Evolutionary conservation across 2,113 vertebrate genomes (phyloP).

Genomic region (Nannospalax galili): DNA sequence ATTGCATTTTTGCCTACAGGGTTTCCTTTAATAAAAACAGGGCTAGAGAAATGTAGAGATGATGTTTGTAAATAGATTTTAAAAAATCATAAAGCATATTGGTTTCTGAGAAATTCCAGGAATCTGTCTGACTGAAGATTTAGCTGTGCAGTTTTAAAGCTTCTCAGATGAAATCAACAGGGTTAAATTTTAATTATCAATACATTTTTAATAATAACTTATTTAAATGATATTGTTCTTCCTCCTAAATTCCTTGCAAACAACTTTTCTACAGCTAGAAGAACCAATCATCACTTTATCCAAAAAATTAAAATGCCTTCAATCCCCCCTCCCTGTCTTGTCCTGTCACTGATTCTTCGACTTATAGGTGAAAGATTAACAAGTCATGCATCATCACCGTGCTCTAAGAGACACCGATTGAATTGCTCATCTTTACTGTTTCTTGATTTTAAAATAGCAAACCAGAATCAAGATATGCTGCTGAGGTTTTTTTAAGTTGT

Average conservation of each 20-base stretch:
- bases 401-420: not conserved
- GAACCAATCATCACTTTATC: constrained; percentile 32
- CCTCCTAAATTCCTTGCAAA: not conserved
- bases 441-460: not conserved
- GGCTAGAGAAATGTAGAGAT: constrained; percentile 29
- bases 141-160: constrained; percentile 20
- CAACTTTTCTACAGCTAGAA: not conserved
- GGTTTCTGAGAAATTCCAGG: constrained; percentile 54
- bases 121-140: constrained; percentile 42
- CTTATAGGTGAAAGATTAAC: constrained; percentile 25
- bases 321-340: not conserved
- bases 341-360: constrained; percentile 11
- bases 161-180: not conserved
- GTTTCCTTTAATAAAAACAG: constrained; percentile 70
- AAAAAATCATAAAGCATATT: constrained; percentile 57
- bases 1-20: constrained; percentile 64
- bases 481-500: constrained; percentile 37
- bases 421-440: constrained; percentile 46
- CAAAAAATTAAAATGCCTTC: not conserved
- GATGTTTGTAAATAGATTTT: constrained; percentile 61
- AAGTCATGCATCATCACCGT: not conserved
- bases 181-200: constrained; percentile 48
- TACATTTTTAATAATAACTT: constrained; percentile 26
- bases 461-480: constrained; percentile 22
- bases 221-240: constrained; percentile 18